Conservation (phyloP, 2,888 invertebrate species). For the Allygus modestus region DNA sequence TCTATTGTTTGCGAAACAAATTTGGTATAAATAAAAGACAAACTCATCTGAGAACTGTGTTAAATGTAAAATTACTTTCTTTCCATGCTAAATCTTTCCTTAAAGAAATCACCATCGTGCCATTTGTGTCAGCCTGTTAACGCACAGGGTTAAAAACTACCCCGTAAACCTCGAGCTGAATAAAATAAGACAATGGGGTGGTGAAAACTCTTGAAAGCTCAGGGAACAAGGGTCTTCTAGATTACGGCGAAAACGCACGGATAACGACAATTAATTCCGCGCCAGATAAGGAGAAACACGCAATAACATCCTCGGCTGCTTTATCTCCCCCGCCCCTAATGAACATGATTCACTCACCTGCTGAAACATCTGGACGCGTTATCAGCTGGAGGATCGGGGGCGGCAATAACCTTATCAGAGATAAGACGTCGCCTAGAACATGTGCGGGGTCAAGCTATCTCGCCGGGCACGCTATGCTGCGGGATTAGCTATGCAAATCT, state of each 20-base stretch:
- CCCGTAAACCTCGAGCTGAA: not conserved
- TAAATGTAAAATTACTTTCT: no score
- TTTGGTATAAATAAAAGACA: no score
- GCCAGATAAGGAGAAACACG: conserved; percentile 49
- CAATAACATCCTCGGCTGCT: conserved; percentile 13
- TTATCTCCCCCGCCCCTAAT: conserved; percentile 34
- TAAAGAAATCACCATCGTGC: not conserved
- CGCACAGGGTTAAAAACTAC: not conserved
- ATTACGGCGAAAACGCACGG: conserved; percentile 31
- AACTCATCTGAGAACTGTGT: no score
- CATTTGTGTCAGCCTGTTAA: not conserved
- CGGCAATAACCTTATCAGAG: conserved; percentile 45
- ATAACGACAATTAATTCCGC: conserved; percentile 46
- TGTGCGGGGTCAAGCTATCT: conserved; percentile 6
- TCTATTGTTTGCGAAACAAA: no score
- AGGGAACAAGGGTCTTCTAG: conserved; percentile 24
- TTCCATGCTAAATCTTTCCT: no score
- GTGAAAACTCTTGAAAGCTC: conserved; percentile 46
- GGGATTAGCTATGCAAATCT: conserved; percentile 45
- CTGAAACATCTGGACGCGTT: conserved; percentile 37
- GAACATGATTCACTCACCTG: conserved; percentile 58
- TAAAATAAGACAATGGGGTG: conserved; percentile 32
- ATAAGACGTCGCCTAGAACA: conserved; percentile 50
- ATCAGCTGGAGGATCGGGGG: conserved; percentile 9
- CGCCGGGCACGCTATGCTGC: not conserved